Base-by-base conservation (phyloP, 1,140 invertebrate genomes). In the Drosophila cardini region DNA sequence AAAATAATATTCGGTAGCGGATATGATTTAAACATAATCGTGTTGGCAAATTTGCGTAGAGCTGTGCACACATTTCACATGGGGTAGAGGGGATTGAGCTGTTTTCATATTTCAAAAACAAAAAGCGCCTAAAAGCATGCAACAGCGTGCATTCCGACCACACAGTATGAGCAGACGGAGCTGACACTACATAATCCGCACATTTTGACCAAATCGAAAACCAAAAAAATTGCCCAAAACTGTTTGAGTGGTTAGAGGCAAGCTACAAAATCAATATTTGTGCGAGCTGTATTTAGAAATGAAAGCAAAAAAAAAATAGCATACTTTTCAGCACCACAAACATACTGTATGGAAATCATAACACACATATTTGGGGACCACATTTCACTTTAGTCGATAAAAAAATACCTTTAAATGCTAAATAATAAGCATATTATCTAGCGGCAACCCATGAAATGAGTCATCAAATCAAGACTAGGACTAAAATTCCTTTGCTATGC, bases 11-110 rank as follows among this genome's bases (percentile, higher is more conserved):
- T 70, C 67, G 64, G 73, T 61, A 58, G 63, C 84, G 80, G 73
- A 87, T 84, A 87, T 83, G 80, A 89, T 83, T 83, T 80, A 67
- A 70, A 65, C 70, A 83, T 83, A 80, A 83, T 80, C 69, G 74
- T 43, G 52, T 75, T 48, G 36, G 56, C 46, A 56, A 61, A 38
- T 57, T 36, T 55, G 60, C 45, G 32, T 53, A 34, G 10, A 43
- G 3, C 46, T 13, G n/a, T 21, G 32, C 32, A 34, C 50, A 69
- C 34, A 62, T 62, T 21, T 40, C 16, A 46, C 10, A 42, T 6
- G 7, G 8, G 26, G 18, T 8, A 15, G 4, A 40, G 4, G 38
- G 11, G 30, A 11, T 13, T 0, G 18, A 3, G 16, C 8, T 11
- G 16, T n/a, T 13, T 30, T 7, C n/a, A 5, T 5, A 13, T 5